phyloP scores from a whole-genome alignment of 1,140 invertebrate species.

The Phthorimaea operculella region DNA sequence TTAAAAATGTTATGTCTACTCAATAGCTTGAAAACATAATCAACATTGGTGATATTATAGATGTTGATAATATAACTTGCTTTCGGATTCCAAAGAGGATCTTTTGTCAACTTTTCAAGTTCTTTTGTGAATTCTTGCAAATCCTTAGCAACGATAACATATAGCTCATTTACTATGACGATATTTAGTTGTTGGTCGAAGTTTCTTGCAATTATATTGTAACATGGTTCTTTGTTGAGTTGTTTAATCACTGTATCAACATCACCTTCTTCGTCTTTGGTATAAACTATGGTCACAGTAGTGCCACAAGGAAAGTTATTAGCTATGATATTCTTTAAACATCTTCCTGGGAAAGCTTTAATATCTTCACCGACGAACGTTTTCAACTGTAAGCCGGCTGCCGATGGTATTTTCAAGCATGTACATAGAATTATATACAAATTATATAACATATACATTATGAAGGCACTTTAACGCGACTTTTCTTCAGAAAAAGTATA shows the following conservation, averaged over 20 bases:
- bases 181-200: not conserved
- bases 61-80: not conserved
- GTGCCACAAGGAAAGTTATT: not conserved
- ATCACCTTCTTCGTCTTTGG: not conserved
- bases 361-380: too few relatives aligned
- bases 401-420: too few relatives aligned
- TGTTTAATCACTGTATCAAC: not conserved
- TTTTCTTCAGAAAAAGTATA: too few relatives aligned
- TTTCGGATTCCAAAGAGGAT: not conserved
- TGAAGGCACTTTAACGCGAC: too few relatives aligned
- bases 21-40: not conserved
- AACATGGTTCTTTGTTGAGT: not conserved
- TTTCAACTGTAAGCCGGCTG: too few relatives aligned
- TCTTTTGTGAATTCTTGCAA: not conserved
- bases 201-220: not conserved
- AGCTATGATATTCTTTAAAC: not conserved
- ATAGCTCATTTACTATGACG: not conserved
- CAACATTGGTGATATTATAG: not conserved
- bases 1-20: not conserved
- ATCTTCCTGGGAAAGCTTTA: not conserved
- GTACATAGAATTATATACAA: too few relatives aligned
- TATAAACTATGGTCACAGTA: not conserved
- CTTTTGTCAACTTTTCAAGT: not conserved
- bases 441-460: too few relatives aligned
- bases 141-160: not conserved